phyloP scores from a whole-genome alignment of 2,797 vertebrate genomes.

The Heliangelus exortis region DNA sequence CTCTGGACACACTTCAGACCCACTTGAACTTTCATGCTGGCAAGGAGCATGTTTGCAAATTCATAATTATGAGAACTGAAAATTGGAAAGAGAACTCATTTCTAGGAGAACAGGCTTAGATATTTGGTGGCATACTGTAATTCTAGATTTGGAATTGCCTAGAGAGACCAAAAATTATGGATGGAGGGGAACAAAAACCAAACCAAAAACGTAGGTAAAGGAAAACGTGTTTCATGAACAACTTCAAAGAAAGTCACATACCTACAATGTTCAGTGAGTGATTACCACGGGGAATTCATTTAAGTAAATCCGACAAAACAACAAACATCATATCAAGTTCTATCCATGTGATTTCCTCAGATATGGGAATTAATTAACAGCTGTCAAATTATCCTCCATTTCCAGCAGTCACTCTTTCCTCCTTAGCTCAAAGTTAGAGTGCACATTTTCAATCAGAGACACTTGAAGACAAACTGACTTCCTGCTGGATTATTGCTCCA shows the following conservation, averaged over 20 bases:
- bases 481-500: not conserved
- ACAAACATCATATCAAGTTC: not conserved
- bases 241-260: not conserved
- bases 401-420: not conserved
- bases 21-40: not conserved
- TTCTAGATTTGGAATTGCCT: not conserved
- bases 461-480: not conserved
- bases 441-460: not conserved
- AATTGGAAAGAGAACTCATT: not conserved
- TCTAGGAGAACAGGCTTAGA: not conserved
- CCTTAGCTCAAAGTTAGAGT: not conserved
- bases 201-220: not conserved
- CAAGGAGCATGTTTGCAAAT: not conserved
- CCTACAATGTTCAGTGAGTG: not conserved
- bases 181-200: not conserved
- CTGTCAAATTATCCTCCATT: not conserved
- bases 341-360: not conserved
- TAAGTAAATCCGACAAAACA: not conserved
- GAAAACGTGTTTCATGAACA: not conserved
- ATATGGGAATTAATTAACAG: slow-evolving; percentile 2
- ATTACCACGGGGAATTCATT: not conserved
- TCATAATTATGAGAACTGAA: not conserved
- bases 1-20: not conserved
- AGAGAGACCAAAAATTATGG: not conserved
- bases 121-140: not conserved